These are phyloP conservation scores for Idaea aversata DNA, from an alignment of 2,888 invertebrate species.

Conservation along the genomic window DNA sequence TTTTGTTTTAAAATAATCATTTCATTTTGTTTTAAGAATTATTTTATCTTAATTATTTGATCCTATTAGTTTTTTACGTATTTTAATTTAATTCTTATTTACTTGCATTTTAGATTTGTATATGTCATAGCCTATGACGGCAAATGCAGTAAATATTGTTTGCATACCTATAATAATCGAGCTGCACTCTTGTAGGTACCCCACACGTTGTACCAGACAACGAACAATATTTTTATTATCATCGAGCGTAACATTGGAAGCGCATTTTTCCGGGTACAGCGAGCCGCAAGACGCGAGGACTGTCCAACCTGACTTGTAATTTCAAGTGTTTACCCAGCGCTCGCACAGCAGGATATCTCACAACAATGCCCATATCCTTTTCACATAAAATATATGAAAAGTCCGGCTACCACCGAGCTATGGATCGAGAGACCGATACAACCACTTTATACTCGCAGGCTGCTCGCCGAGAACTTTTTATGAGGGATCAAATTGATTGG, in stretches of 20 bases:
- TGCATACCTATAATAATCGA: constrained; percentile 11
- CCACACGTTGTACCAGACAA: constrained; percentile 38
- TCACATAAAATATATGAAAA: constrained; percentile 80
- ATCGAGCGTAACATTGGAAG: constrained; percentile 76
- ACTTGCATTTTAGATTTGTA: not conserved
- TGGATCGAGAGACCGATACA: constrained; percentile 73
- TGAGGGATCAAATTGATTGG: constrained; percentile 80
- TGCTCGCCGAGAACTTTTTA: constrained; percentile 76
- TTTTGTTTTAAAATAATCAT: constrained; percentile 4
- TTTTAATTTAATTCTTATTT: not conserved
- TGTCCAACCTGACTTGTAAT: constrained; percentile 72
- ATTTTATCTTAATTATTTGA: too few species aligned
- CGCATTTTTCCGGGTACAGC: constrained; percentile 60
- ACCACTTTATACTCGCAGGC: constrained; percentile 66
- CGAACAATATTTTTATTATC: constrained; percentile 63
- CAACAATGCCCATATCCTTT: constrained; percentile 80
- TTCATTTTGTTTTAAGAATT: too few species aligned
- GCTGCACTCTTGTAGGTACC: constrained; percentile 20
- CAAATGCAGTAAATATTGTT: not conserved
- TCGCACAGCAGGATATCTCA: constrained; percentile 67
- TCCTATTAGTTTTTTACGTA: too few species aligned
- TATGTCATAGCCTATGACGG: not conserved
- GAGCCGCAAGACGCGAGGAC: constrained; percentile 37
- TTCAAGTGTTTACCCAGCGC: constrained; percentile 76
- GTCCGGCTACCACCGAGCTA: constrained; percentile 67